Evolutionary conservation across 2,888 invertebrate species (phyloP).

Genomic region (Carpatolechia fugitivella): DNA sequence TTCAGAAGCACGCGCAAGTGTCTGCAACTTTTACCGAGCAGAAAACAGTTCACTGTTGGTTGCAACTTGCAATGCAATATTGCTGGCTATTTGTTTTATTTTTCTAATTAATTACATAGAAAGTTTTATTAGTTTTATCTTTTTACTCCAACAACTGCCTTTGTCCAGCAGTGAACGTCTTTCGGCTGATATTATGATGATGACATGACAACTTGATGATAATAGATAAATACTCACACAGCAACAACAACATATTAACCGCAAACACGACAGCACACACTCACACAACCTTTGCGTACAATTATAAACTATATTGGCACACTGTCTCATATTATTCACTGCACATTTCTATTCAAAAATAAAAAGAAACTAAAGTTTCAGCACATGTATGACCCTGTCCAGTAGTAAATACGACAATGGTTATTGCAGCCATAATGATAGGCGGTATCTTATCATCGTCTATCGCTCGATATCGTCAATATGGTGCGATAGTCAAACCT

Average conservation of each 20-base stretch:
- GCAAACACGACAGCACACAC: constrained; percentile 37
- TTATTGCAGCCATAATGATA: constrained; percentile 43
- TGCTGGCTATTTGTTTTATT: too few species aligned
- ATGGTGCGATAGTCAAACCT: constrained; percentile 17
- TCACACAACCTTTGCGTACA: constrained; percentile 40
- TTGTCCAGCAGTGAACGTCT: not conserved
- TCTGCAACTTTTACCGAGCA: too few species aligned
- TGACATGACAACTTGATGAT: not conserved
- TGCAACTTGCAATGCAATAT: too few species aligned
- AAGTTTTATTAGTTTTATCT: too few species aligned
- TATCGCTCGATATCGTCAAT: constrained; percentile 42
- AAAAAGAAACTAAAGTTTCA: constrained; percentile 21
- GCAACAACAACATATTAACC: constrained; percentile 42
- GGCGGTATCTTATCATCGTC: constrained; percentile 58
- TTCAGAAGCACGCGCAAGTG: too few species aligned
- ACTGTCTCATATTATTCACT: constrained; percentile 44
- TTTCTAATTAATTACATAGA: too few species aligned
- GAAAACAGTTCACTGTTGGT: too few species aligned
- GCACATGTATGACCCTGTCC: constrained; percentile 31
- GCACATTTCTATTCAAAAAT: constrained; percentile 35
- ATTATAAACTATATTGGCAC: constrained; percentile 37
- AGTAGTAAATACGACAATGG: constrained; percentile 45
- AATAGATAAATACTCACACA: constrained; percentile 41
- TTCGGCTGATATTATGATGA: not conserved
- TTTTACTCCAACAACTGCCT: too few species aligned